Conservation (phyloP, 2,113 vertebrate species). For the Columbina picui region DNA sequence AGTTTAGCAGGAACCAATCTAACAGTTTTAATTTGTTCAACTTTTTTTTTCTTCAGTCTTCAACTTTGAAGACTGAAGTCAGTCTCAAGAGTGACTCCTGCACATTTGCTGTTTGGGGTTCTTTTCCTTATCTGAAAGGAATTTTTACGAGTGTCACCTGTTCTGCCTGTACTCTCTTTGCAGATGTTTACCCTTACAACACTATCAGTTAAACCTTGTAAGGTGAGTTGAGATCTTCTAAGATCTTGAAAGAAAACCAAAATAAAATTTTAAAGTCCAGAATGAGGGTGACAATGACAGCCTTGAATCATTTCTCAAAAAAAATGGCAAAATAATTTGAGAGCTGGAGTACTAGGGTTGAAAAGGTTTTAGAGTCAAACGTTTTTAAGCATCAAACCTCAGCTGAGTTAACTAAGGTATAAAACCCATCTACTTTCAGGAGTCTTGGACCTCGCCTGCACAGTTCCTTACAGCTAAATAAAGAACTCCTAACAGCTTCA, state of each 20-base stretch:
- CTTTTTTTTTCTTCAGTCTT: not conserved
- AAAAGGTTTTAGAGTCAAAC: not conserved
- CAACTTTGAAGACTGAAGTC: not conserved
- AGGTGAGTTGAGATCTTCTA: slow-evolving; percentile 33
- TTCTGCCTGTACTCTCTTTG: slow-evolving; percentile 23
- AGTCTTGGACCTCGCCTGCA: not conserved
- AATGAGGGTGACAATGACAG: not conserved
- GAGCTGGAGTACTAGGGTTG: not conserved
- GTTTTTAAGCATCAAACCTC: not conserved
- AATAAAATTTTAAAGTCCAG: not conserved
- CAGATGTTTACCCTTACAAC: slow-evolving; percentile 66
- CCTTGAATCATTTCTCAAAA: not conserved
- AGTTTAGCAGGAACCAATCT: not conserved
- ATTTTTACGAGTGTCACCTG: slow-evolving; percentile 67
- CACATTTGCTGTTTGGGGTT: slow-evolving; percentile 29
- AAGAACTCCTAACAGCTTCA: not conserved
- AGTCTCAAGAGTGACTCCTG: not conserved
- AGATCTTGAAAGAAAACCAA: slow-evolving; percentile 38
- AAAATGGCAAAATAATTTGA: not conserved
- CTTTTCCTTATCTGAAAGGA: slow-evolving; percentile 61
- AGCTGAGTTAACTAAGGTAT: not conserved
- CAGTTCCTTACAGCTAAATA: not conserved
- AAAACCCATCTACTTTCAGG: not conserved
- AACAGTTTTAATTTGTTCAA: not conserved
- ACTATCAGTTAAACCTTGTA: slow-evolving; percentile 36